Evolutionary conservation across 2,113 vertebrate genomes (phyloP).

Genomic region (Blennius ocellaris): DNA sequence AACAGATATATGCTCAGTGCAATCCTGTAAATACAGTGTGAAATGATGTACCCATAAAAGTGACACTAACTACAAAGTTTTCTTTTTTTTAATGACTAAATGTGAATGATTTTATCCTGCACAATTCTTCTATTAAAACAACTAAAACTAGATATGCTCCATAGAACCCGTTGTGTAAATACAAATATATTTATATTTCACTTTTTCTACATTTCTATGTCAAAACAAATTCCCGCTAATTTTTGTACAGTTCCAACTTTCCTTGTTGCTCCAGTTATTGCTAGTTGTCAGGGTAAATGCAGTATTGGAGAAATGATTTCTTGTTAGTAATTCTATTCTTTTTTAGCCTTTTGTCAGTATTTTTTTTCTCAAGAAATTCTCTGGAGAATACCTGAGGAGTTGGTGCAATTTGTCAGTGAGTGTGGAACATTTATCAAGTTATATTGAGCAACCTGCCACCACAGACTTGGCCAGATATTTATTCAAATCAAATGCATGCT

Average conservation of each 20-base stretch:
- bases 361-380: conserved; percentile 49
- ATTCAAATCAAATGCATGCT: conserved; percentile 65
- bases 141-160: not conserved
- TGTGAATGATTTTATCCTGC: not conserved
- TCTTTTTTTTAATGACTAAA: conserved; percentile 8
- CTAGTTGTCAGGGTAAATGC: conserved; percentile 52
- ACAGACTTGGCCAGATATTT: conserved; percentile 49
- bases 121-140: not conserved
- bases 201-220: conserved; percentile 61
- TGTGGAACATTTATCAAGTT: conserved; percentile 61
- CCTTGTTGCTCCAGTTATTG: conserved; percentile 36
- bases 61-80: not conserved
- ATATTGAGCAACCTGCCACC: conserved; percentile 54
- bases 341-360: conserved; percentile 60
- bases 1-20: conserved; percentile 4
- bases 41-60: conserved; percentile 1
- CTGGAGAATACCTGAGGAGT: conserved; percentile 50
- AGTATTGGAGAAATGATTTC: conserved; percentile 51
- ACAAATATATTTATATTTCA: conserved; percentile 45
- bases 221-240: conserved; percentile 30
- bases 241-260: conserved; percentile 44
- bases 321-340: conserved; percentile 56
- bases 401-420: conserved; percentile 65
- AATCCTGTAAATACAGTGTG: conserved; percentile 49
- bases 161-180: conserved; percentile 52